Base-by-base conservation (phyloP, 2,888 invertebrate species). In the Euplagia quadripunctaria region DNA sequence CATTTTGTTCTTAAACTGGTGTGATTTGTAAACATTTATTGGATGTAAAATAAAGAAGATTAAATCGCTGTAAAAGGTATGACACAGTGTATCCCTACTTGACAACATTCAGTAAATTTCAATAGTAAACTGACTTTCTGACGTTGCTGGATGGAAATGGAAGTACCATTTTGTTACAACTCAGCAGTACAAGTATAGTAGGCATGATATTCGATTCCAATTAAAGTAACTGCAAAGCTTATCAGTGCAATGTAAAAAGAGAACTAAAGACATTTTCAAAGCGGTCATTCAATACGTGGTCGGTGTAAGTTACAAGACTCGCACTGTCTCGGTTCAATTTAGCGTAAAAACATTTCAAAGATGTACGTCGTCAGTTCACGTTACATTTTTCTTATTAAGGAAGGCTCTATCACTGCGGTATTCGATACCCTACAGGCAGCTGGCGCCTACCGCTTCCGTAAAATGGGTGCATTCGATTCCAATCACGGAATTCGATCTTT, bases 401-500 rank as follows among this genome's bases (percentile, higher is more conserved):
- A 79, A 82, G 78, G 82, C 82, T 83, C 93, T 92, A 92, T 92
- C 92, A 90, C 86, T 84, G 87, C 84, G 83, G 77, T 75, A 95
- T 92, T 91, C 86, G 94, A 95, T 94, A 94, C 91, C 87, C 79
- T 79, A 75, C 74, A 87, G 88, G 91, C 95, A 94, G 95, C 93
- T 94, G 95, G 94, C 95, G 95, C 94, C 94, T 90, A 87, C 86
- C 87, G 94, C 94, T 95, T 94, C 95, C 94, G 94, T 92, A 88
- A 90, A 91, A 89, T 93, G 88, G 88, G 82, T 87, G 88, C 90
- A 91, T 91, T 91, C 86, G 84, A 90, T 89, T 89, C 88, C 88
- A 88, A 86, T 85, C 85, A 85, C 89, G 92, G 89, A 94, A 95
- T 91, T 78, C 79, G 94, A 95, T 94, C 91, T 94, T 95, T 95